Evolutionary conservation across 2,113 vertebrate species (phyloP), one percentile per base, ranked within the genome.

Genomic region (Pseudopodoces humilis): DNA sequence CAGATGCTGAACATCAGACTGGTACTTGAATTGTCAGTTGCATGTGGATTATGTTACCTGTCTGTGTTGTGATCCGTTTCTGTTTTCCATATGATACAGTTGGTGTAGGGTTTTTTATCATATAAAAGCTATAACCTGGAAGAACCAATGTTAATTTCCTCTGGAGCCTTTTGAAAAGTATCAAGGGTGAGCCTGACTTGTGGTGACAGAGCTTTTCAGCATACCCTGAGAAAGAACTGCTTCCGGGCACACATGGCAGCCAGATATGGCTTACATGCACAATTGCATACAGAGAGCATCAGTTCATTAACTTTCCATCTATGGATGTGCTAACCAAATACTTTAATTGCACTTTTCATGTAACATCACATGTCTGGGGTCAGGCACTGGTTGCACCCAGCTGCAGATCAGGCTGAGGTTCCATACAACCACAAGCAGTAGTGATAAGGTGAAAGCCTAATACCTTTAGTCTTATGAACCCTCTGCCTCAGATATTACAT

Each of bases 131-230:
- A 43, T 92, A 89, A 78, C 88, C 74, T 94, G 85, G 87, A 92
- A 89, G 95, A 95, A 92, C 70, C 83, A 86, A 83, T 5, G 6
- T 89, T 96, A 75, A 97, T 97, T 97, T 97, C 97, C 96, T 97
- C 82, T 86, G 70, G 91, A 97, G 77, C 77, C 91, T 96, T 92
- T 96, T 95, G 97, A 96, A 91, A 94, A 96, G 87, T 53, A 97
- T 95, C 84, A 85, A 89, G 96, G 95, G 94, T 97, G 95, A 0
- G 49, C 52, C 79, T 94, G 96, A 97, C 92, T 98, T 95, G 95
- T 95, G 90, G 95, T 97, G 97, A 97, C 97, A 97, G 94, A 96
- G 78, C 84, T 94, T 97, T 97, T 98, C 95, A 96, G 79, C 96
- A 53, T 85, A 33, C 33, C 68, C 62, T 24, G 90, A 88, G 93